phyloP scores from a whole-genome alignment of 2,797 vertebrate genomes.

The Todus mexicanus region DNA sequence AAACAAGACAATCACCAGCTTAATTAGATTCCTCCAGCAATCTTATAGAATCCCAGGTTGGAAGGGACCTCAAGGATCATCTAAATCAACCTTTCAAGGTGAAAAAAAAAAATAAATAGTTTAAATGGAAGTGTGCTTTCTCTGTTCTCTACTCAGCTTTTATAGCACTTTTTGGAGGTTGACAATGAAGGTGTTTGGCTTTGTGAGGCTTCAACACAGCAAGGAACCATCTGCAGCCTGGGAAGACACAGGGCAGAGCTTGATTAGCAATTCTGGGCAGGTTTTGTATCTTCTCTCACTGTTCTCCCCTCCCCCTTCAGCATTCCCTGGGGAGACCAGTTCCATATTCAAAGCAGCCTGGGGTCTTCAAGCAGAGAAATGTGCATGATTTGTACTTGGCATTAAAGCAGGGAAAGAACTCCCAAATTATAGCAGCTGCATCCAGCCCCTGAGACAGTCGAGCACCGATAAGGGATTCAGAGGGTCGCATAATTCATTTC shows the following conservation, averaged over 20 bases:
- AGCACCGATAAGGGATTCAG: conserved; percentile 30
- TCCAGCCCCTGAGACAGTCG: conserved; percentile 39
- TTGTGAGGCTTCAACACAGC: conserved; percentile 26
- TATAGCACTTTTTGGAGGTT: background rate
- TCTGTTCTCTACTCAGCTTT: background rate
- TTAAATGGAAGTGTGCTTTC: background rate
- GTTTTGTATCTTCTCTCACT: conserved; percentile 30
- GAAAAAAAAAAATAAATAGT: too few relatives aligned
- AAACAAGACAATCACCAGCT: background rate
- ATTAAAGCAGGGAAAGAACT: conserved; percentile 55
- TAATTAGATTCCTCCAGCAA: background rate
- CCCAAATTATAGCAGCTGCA: conserved; percentile 62
- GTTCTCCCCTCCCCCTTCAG: background rate
- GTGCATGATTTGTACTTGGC: conserved; percentile 61
- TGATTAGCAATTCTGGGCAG: conserved; percentile 64
- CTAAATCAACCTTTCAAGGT: too few relatives aligned
- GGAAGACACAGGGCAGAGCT: conserved; percentile 39
- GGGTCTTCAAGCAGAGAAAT: conserved; percentile 69
- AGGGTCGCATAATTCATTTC: conserved; percentile 68
- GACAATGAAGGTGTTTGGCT: conserved; percentile 41
- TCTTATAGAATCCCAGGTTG: too few relatives aligned
- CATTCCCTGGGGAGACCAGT: conserved; percentile 47
- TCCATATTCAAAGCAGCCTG: conserved; percentile 70
- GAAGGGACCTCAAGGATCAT: too few relatives aligned
- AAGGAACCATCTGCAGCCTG: conserved; percentile 43